Base-by-base conservation (phyloP, 2,797 vertebrate genomes). In the Prunella strophiata region DNA sequence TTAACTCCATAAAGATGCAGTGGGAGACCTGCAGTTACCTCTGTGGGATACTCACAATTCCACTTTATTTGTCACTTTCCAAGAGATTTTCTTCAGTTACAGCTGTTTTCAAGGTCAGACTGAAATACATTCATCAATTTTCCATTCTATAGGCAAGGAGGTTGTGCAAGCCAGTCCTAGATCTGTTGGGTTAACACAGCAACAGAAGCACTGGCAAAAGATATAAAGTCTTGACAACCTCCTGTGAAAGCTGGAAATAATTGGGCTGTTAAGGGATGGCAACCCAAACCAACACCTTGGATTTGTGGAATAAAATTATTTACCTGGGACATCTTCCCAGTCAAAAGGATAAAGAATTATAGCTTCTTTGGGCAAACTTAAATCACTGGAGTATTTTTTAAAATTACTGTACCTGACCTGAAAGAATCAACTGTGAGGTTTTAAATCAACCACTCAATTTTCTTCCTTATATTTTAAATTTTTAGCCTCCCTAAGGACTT, bases 151-250 rank as follows among this genome's bases (percentile, higher is more conserved):
- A 81, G 58, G 34, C 26, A 75, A 80, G 36, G 34, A 34, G 11
- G 20, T 18, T 8, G 13, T 70, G 20, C 20, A 70, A 34, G 20
- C 23, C n/a, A 70, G 29, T 47, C 29, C 55, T 68, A 21, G 10
- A 26, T 29, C 30, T 30, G 23, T 8, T 58, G 16, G 21, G n/a
- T 32, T 26, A 72, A 58, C 23, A n/a, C 0, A 0, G 25, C 19
- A 76, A 57, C 40, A 83, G 45, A 27, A 66, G 23, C 1, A 40
- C 29, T 16, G 21, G 40, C 40, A 76, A 65, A 70, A 86, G 22
- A 42, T 13, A 38, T 1, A 16, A 2, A 54, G 9, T 27, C 54
- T 68, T 62, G 65, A 67, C 18, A 78, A 67, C 18, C 11, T 47
- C 14, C 12, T 23, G 15, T 10, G 14, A 10, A 68, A 87, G 47